Evolutionary conservation across 2,797 vertebrate genomes (phyloP).

Genomic region (Enteromius argenteus): DNA sequence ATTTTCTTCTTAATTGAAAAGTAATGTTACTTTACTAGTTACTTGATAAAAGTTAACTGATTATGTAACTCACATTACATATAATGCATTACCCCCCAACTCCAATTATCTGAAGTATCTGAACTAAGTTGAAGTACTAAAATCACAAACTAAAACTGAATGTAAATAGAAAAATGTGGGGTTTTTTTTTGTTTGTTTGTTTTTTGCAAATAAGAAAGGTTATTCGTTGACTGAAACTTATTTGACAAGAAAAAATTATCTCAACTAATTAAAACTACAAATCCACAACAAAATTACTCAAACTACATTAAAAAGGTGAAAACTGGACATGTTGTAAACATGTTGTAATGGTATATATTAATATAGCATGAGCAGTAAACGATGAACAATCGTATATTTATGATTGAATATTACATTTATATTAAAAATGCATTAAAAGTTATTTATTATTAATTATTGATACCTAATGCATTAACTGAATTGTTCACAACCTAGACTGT

Average conservation of each 20-base stretch:
- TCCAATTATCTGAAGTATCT: not conserved
- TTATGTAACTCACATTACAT: not conserved
- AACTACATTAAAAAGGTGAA: not conserved
- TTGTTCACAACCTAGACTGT: conserved; percentile 48
- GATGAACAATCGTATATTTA: too few relatives aligned
- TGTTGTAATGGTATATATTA: not conserved
- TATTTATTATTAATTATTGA: not conserved
- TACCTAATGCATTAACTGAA: not conserved
- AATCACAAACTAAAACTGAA: not conserved
- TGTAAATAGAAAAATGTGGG: not conserved
- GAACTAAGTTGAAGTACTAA: not conserved
- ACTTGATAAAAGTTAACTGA: not conserved
- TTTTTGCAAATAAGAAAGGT: too few relatives aligned
- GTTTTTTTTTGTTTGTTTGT: too few relatives aligned
- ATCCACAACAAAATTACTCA: not conserved
- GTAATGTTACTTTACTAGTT: not conserved
- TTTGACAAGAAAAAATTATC: not conserved
- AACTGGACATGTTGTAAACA: not conserved
- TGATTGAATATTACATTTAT: not conserved
- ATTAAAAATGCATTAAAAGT: not conserved
- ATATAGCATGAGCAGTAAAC: not conserved
- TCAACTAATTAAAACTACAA: not conserved
- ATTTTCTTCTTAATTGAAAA: not conserved
- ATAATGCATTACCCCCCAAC: not conserved
- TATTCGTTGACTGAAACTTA: too few relatives aligned